Base-by-base conservation (phyloP, 2,113 vertebrate genomes). In the Hirundichthys speculiger region DNA sequence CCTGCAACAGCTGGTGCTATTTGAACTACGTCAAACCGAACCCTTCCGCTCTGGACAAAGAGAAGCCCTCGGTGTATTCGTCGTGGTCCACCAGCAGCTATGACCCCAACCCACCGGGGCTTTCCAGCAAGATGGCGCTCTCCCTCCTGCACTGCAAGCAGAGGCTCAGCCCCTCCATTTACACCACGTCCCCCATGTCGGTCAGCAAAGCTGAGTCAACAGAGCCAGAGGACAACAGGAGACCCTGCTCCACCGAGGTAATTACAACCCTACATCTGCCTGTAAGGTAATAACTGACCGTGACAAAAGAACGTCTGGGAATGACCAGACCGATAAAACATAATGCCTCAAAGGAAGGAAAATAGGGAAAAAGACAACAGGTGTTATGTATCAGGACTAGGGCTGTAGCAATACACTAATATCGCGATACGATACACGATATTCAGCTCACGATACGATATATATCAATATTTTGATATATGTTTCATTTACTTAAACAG, bases 1-100 rank as follows among this genome's bases (percentile, higher is more conserved):
- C 96, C 88, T 95, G 94, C 91, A 94, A 95, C 87, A 98, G 95
- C 93, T 99, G 97, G 97, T 99, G 96, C 93, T 98, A 97, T 93
- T 92, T 98, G 80, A 97, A 98, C 91, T 96, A 98, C 90, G 89
- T 94, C 67, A 98, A 98, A 91, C 96, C 96, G 89, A 98, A 96
- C 91, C 96, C 94, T 34, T 93, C 89, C 63, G 85, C 93, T 87
- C 93, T 95, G 82, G 93, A 86, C 15, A 93, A 96, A 66, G 92
- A 91, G 66, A 92, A 92, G 81, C 93, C 94, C 76, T 98, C 96
- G 13, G 96, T 98, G 68, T 98, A 97, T 63, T 94, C 95, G 78
- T 93, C 95, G 71, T 97, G 96, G 96, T 95, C 93, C 79, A 92
- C 95, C 53, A 94, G 94, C 77, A 81, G 94, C 88, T 94, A 96